Evolutionary conservation across 2,888 invertebrate genomes (phyloP), one percentile per base, ranked within the genome.

Genomic region (Quadroppia sp.): DNA sequence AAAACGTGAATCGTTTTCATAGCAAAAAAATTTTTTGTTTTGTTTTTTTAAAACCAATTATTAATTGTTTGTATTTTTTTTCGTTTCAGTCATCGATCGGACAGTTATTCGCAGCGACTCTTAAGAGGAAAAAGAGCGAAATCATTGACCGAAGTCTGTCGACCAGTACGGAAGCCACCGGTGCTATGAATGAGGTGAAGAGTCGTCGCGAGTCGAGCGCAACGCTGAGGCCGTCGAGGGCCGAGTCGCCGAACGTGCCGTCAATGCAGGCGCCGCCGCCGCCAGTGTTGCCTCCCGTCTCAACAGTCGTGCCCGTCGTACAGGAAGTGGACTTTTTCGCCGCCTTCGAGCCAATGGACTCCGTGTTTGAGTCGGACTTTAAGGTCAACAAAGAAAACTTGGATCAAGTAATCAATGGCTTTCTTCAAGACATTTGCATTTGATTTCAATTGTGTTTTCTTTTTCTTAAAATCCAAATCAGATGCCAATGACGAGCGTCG

Each of bases 51-150:
- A 36, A 36, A 7, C 36, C 11, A 36, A 36, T 36, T 11, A 11
- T 36, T 36, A 36, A 11, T 36, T 36, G 11, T 4, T 36, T 36
- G n/a, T n/a, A 48, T 48, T n/a, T n/a, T 61, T 7, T 20, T 7
- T 42, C 45, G 9, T 71, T 48, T 6, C 30, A 71, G 71, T 56
- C 69, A 40, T 17, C 70, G 28, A 74, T 74, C 53, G 74, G 74
- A 1, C 74, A 74, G 42, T 20, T 74, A 15, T 74, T 74, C 30
- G 71, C 70, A 2, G 50, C 53, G 7, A 74, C 74, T 23, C 50
- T 74, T 0, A 74, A 71, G 36, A 28, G 74, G 7, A 74, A 74
- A 20, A 67, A 40, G 23, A 40, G 40, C 40, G 67, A 67, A 40
- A 40, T 40, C 11, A 20, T 40, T 2, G 30, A 6, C 42, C 23